Base-by-base conservation (phyloP, 1,140 invertebrate species). In the Plutomurus gul region DNA sequence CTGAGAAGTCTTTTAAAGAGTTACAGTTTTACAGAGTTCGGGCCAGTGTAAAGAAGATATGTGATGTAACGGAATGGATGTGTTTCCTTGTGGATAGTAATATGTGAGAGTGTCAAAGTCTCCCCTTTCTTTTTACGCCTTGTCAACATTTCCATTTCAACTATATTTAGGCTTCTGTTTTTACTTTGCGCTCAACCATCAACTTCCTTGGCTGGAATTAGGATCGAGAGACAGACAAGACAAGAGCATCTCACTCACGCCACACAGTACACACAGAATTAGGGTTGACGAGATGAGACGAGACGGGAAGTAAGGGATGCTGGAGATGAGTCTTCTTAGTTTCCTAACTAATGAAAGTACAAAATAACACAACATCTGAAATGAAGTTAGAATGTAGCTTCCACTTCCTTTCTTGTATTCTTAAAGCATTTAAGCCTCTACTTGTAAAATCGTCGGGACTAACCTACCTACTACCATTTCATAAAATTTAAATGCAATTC, bases 111-210 rank as follows among this genome's bases (percentile, higher is more conserved):
- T 65, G 56, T 65, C 56, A 65, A 65, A 65, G 73, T 75, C 73
- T 49, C 46, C 73, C 46, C 47, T 49, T 47, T 1, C 43, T 49
- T 75, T 75, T 75, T 49, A 75, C 73, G 73, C 47, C 73, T 49
- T 75, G 73, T 75, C 73, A 75, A 75, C 73, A 49, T 75, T 75
- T 75, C 73, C 37, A 72, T 72, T 72, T 72, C 18, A n/a, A 75
- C 73, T 75, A 75, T 75, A 75, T 75, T 75, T 75, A 75, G 73
- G 36, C 25, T 16, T 49, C 11, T 40, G 70, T 73, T 73, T 73
- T 73, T 73, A 65, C 70, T 73, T 43, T 46, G 39, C 70, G 1
- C 11, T 30, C 36, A 60, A 60, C 30, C 56, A 18, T 65, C 56
- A 36, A 13, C 4, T 1, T 36, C 30, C n/a, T 16, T 49, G 1